These are phyloP conservation scores for Apogon hyalosoma DNA, from an alignment of 2,797 vertebrate species.

Conservation along the genomic window DNA sequence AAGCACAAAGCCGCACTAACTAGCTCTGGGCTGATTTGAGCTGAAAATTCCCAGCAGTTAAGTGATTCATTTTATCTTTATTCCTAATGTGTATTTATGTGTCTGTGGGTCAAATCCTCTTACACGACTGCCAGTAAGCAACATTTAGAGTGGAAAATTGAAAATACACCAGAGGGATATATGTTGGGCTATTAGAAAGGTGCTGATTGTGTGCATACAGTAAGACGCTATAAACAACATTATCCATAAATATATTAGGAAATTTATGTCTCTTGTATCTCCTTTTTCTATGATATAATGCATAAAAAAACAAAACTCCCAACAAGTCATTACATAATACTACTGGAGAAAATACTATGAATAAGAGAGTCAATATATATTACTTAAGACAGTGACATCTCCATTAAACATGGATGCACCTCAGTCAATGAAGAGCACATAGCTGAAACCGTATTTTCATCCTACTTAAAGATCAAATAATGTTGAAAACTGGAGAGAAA, in stretches of 20 bases:
- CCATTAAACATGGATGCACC: too few relatives aligned
- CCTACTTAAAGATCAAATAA: too few relatives aligned
- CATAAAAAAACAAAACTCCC: not conserved
- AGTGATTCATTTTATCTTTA: constrained; percentile 55
- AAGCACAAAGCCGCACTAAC: constrained; percentile 56
- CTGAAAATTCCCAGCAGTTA: constrained; percentile 49
- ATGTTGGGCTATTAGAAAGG: constrained; percentile 18
- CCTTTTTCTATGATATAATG: not conserved
- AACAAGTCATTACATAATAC: not conserved
- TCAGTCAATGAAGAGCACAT: too few relatives aligned
- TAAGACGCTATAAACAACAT: not conserved
- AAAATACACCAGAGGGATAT: constrained; percentile 10
- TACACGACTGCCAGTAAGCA: constrained; percentile 51
- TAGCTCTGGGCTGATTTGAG: constrained; percentile 54
- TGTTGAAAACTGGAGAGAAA: too few relatives aligned
- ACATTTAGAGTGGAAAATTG: constrained; percentile 27
- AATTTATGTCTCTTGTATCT: not conserved
- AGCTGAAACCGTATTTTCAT: too few relatives aligned
- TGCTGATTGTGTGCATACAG: not conserved
- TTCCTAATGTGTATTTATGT: constrained; percentile 68
- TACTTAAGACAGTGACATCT: not conserved
- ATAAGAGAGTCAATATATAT: not conserved
- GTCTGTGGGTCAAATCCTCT: constrained; percentile 67
- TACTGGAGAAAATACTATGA: not conserved
- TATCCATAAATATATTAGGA: not conserved